phyloP scores from a whole-genome alignment of 2,888 invertebrate species.

The Exocentrus adspersus region DNA sequence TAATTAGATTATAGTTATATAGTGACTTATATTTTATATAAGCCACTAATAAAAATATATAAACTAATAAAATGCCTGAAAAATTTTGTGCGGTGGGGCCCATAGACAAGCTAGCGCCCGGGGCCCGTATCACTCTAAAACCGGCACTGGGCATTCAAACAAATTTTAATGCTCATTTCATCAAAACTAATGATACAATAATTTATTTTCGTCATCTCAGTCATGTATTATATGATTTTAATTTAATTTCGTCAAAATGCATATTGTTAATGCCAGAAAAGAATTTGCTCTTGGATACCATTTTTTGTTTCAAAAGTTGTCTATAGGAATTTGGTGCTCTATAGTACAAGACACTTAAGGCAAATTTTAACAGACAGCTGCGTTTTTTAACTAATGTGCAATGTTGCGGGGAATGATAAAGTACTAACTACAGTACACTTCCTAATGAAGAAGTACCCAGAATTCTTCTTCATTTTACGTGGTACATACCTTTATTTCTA shows the following conservation, averaged over 20 bases:
- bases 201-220: conserved; percentile 43
- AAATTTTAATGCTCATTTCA: conserved; percentile 41
- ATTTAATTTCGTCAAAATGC: not conserved
- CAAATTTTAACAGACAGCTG: conserved; percentile 43
- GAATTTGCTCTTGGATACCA: not conserved
- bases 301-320: conserved; percentile 41
- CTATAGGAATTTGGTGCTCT: conserved; percentile 51
- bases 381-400: conserved; percentile 31
- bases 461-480: too few relatives aligned
- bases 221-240: conserved; percentile 1
- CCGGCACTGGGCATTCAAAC: too few relatives aligned
- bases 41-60: too few relatives aligned
- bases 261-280: conserved; percentile 4
- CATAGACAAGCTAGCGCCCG: too few relatives aligned
- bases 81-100: too few relatives aligned
- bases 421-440: not conserved
- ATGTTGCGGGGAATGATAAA: not conserved
- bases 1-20: too few relatives aligned
- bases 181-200: conserved; percentile 42
- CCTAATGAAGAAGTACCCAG: not conserved
- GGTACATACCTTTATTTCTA: not conserved
- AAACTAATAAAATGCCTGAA: too few relatives aligned
- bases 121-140: too few relatives aligned
- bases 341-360: conserved; percentile 48
- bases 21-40: too few relatives aligned